Conservation (phyloP, 2,888 invertebrate species). For the Eustalomyia histrio region DNA sequence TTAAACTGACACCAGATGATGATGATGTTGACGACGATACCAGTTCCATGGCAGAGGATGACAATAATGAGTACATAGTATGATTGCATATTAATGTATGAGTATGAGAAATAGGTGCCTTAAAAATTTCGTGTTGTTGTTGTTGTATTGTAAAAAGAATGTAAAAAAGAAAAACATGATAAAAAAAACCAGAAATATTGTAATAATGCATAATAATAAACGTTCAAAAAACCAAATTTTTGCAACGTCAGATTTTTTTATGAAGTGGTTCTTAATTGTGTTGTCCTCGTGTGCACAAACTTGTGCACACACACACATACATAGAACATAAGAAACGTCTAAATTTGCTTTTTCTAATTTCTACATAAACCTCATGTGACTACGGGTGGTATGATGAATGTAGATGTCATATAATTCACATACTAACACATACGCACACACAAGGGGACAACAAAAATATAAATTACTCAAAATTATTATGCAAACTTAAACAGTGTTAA, state of each 20-base stretch:
- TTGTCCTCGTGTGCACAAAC: slow-evolving; percentile 66
- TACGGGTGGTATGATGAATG: slow-evolving; percentile 52
- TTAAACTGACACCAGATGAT: slow-evolving; percentile 62
- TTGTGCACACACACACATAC: slow-evolving; percentile 25
- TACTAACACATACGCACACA: slow-evolving; percentile 10
- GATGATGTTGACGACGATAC: slow-evolving; percentile 13
- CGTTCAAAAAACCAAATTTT: slow-evolving; percentile 73
- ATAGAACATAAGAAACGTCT: slow-evolving; percentile 32
- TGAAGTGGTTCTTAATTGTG: slow-evolving; percentile 70
- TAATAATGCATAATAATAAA: slow-evolving; percentile 55
- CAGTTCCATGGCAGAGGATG: slow-evolving; percentile 1
- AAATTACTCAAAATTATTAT: too few species aligned
- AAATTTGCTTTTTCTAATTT: slow-evolving; percentile 47
- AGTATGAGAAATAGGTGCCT: slow-evolving; percentile 51
- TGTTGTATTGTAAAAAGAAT: slow-evolving; percentile 44
- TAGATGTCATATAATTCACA: slow-evolving; percentile 32
- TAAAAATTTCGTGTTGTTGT: slow-evolving; percentile 51
- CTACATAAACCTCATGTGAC: slow-evolving; percentile 16
- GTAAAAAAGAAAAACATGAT: slow-evolving; percentile 34
- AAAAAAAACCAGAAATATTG: slow-evolving; percentile 60
- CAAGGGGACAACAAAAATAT: too few species aligned
- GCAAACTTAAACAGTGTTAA: too few species aligned
- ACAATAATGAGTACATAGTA: slow-evolving; percentile 18
- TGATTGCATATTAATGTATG: not conserved
- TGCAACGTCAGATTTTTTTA: slow-evolving; percentile 77